Evolutionary conservation across 2,113 vertebrate genomes (phyloP), one percentile per base, ranked within the genome.

Genomic region (Lepisosteus oculatus): DNA sequence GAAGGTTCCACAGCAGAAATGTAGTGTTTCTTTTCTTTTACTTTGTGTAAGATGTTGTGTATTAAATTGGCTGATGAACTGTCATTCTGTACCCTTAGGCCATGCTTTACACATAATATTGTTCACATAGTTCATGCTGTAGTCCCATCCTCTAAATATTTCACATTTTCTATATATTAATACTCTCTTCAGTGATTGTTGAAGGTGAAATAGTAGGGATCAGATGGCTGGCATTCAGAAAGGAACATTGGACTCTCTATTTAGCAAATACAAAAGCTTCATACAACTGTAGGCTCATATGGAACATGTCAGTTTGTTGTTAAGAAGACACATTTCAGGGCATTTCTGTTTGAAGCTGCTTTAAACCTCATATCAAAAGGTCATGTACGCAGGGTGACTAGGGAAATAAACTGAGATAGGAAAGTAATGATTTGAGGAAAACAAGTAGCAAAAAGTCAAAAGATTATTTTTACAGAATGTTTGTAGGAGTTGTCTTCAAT

Each of bases 331-430:
- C 17, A 66, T 72, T 67, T 65, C 61, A 71, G 47, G 63, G 78
- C 76, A 67, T 74, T 78, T 81, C 77, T 74, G 79, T 77, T 79
- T 70, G 79, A 82, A 76, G 70, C 65, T 72, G 70, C 73, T 56
- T 61, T 68, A 71, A 29, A 67, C 74, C 66, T 70, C 71, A 51
- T 75, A 76, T 81, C 71, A 77, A 68, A 73, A 70, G 3, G 15
- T 74, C 59, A 68, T 64, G n/a, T 73, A 73, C 12, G 55, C 15
- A 9, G 72, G 76, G 78, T 67, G 74, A 69, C 69, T 76, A 70
- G 79, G 81, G 43, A 67, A 67, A 73, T 67, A 51, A 67, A 59
- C 55, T 11, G 64, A 51, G 59, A 73, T 8, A 59, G 57, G 55
- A 72, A 72, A 47, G 17, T 11, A 59, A 59, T 13, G 14, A 59